phyloP scores from a whole-genome alignment of 2,888 invertebrate species.

The Tricholauxania praeusta region DNA sequence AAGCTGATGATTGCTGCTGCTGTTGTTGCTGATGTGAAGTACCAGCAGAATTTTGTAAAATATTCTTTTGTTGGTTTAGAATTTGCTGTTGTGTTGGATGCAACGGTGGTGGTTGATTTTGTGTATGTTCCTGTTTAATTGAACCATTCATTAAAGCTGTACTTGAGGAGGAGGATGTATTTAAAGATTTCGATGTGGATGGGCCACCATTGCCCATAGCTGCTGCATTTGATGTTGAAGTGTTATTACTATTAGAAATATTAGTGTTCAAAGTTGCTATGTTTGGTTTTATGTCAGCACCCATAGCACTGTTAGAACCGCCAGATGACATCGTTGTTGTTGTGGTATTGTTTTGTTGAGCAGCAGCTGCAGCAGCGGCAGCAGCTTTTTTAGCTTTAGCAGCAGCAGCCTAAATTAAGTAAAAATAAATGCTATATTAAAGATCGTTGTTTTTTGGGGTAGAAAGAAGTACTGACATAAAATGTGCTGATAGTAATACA shows the following conservation, averaged over 20 bases:
- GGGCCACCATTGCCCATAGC: slow-evolving; percentile 28
- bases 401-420: slow-evolving; percentile 57
- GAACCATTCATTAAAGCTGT: slow-evolving; percentile 55
- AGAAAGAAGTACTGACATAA: no score
- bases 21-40: slow-evolving; percentile 53
- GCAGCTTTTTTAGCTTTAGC: slow-evolving; percentile 67
- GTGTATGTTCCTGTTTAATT: slow-evolving; percentile 56
- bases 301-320: slow-evolving; percentile 43
- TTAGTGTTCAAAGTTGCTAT: slow-evolving; percentile 30
- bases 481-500: no score
- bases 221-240: slow-evolving; percentile 37
- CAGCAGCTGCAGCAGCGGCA: slow-evolving; percentile 57
- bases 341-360: slow-evolving; percentile 54
- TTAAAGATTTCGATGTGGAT: slow-evolving; percentile 41
- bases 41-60: slow-evolving; percentile 32
- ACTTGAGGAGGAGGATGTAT: slow-evolving; percentile 33
- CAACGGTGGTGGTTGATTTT: slow-evolving; percentile 61
- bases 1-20: slow-evolving; percentile 49
- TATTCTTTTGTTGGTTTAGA: slow-evolving; percentile 40
- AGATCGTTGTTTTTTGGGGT: no score
- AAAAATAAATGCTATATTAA: no score
- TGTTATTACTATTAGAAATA: slow-evolving; percentile 12
- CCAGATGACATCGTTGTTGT: slow-evolving; percentile 43
- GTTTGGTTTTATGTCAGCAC: slow-evolving; percentile 52
- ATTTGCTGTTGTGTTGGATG: slow-evolving; percentile 58